Evolutionary conservation across 2,113 vertebrate species (phyloP), one percentile per base, ranked within the genome.

Genomic region (Lycaon pictus): DNA sequence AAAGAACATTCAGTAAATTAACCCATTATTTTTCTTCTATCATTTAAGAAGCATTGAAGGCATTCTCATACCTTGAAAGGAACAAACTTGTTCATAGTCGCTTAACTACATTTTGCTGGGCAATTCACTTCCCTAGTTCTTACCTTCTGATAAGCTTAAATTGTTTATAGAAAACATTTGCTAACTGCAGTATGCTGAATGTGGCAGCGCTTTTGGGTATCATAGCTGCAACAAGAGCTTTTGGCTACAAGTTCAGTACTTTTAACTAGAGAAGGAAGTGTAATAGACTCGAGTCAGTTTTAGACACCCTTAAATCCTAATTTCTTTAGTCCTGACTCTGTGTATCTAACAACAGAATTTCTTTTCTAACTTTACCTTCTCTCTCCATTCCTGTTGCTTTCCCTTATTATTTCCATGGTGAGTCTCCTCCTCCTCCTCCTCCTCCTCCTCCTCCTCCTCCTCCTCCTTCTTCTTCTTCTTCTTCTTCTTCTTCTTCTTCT

Each of bases 131-230:
- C 67, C 11, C 48, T 74, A 91, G 19, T 88, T 87, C 27, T 60
- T 84, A 83, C 22, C 35, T 69, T 58, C 65, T 65, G 53, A 86
- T 80, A 72, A 83, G 5, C 29, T 87, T 94, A 90, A 93, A 90
- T 71, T 94, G 10, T 16, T 81, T 92, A 76, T n/a, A 69, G 60
- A 84, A 93, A 88, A 69, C 23, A 69, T 48, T 84, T 87, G 74
- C 96, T 27, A 15, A 56, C 62, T 23, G 11, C 37, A 88, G 8
- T 53, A 5, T 29, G 5, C 67, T 62, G 85, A 25, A 37, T 88
- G 63, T 88, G 65, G 16, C 62, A 71, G 55, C 58, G 5, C n/a
- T 32, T 94, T 86, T 88, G 37, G 63, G 27, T 20, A 35, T 69
- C 86, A 92, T 0, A 71, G 43, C 53, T 86, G 92, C 5, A 81